Conservation (phyloP, 1,140 invertebrate species). For the Tribolium castaneum region DNA sequence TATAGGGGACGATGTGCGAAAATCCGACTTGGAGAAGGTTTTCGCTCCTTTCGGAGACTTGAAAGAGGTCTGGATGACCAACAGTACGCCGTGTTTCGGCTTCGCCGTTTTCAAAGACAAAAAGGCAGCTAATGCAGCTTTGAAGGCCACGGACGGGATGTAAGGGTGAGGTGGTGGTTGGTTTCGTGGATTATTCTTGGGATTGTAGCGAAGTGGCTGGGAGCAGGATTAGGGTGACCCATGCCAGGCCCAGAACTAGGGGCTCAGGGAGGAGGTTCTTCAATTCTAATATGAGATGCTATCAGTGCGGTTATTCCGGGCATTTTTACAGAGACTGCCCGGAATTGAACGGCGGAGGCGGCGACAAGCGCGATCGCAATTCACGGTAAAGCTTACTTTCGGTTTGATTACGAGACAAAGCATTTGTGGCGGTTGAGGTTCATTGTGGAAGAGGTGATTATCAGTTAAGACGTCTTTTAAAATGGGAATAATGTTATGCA, state of each 20-base stretch:
- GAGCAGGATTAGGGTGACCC: slow-evolving; percentile 63
- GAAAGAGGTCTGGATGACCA: slow-evolving; percentile 78
- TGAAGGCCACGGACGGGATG: slow-evolving; percentile 73
- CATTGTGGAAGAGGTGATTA: background rate
- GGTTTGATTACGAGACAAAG: slow-evolving; percentile 23
- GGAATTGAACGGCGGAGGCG: slow-evolving; percentile 60
- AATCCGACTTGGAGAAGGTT: slow-evolving; percentile 70
- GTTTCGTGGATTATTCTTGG: slow-evolving; percentile 12
- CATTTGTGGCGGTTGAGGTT: background rate
- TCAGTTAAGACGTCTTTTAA: too few species aligned
- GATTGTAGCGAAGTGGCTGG: slow-evolving; percentile 62
- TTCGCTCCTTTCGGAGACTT: slow-evolving; percentile 76
- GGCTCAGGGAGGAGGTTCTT: slow-evolving; percentile 65
- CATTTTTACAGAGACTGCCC: slow-evolving; percentile 76
- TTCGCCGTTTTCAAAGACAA: slow-evolving; percentile 80
- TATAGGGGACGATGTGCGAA: slow-evolving; percentile 66
- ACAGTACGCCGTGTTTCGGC: slow-evolving; percentile 77
- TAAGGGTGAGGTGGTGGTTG: slow-evolving; percentile 59
- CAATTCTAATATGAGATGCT: slow-evolving; percentile 72
- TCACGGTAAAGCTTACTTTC: slow-evolving; percentile 51
- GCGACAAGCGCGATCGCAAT: slow-evolving; percentile 54
- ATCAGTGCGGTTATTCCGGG: slow-evolving; percentile 73
- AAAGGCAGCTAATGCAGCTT: slow-evolving; percentile 76
- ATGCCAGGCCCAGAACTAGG: slow-evolving; percentile 64
- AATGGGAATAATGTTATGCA: too few species aligned